Percentiles rank a stretch among this genome's conserved stretches.
Evolutionary conservation across 1,140 invertebrate species (phyloP).

Genomic region (Drosophila orosa): DNA sequence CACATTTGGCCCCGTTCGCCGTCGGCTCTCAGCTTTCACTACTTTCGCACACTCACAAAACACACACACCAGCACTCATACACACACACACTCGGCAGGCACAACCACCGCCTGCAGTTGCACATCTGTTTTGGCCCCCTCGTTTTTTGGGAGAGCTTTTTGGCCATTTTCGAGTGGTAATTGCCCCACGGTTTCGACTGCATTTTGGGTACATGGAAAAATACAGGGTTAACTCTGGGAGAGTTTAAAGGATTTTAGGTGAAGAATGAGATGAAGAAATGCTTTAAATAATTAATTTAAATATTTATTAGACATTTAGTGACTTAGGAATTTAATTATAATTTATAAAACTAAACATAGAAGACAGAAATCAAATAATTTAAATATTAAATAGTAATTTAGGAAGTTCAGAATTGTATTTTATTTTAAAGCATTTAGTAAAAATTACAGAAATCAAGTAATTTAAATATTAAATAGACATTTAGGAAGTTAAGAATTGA

Average conservation of each 20-base stretch:
- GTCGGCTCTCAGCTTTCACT: conserved; percentile 59
- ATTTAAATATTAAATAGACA: no score
- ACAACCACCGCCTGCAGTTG: conserved; percentile 19
- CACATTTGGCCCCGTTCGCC: conserved; percentile 40
- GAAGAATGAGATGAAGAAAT: neutral
- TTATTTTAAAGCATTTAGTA: no score
- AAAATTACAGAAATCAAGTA: no score
- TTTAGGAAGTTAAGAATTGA: no score
- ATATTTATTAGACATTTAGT: no score
- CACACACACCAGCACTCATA: conserved; percentile 2
- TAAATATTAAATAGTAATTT: neutral
- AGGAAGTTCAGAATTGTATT: neutral
- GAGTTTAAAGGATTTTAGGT: neutral
- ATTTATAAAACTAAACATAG: no score
- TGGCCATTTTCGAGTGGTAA: conserved; percentile 4
- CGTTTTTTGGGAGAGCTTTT: conserved; percentile 30
- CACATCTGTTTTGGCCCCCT: conserved; percentile 10
- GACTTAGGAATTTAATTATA: no score
- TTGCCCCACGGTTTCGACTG: conserved; percentile 31
- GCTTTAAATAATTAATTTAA: neutral
- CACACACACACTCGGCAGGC: conserved; percentile 4
- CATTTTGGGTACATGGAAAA: conserved; percentile 1
- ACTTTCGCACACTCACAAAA: conserved; percentile 19
- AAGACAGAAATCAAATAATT: no score
- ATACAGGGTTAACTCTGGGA: conserved; percentile 15